phyloP scores from a whole-genome alignment of 2,888 invertebrate genomes.

The Philereme vetulata region DNA sequence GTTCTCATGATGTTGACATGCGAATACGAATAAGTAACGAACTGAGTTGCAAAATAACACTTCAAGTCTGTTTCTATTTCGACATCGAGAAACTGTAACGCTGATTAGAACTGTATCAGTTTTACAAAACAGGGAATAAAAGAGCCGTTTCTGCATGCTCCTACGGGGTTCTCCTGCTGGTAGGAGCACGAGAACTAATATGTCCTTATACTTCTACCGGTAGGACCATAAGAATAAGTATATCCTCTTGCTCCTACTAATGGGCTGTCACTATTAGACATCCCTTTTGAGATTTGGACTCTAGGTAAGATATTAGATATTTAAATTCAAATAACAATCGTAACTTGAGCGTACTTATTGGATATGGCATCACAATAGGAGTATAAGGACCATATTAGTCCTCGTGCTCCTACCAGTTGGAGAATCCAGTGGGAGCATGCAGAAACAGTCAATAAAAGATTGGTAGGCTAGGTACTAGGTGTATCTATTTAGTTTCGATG shows the following conservation, averaged over 20 bases:
- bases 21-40: slow-evolving; percentile 39
- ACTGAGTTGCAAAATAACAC: slow-evolving; percentile 37
- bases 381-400: too few relatives aligned
- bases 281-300: too few relatives aligned
- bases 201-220: too few relatives aligned
- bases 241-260: too few relatives aligned
- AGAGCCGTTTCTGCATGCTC: slow-evolving; percentile 1
- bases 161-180: too few relatives aligned
- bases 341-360: not conserved
- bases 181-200: too few relatives aligned
- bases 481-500: slow-evolving; percentile 1
- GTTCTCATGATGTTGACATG: slow-evolving; percentile 39
- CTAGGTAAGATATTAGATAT: not conserved
- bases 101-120: slow-evolving; percentile 17
- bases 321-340: not conserved
- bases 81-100: slow-evolving; percentile 35
- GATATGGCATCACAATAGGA: not conserved
- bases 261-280: too few relatives aligned
- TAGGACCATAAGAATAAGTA: too few relatives aligned
- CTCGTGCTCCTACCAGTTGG: too few relatives aligned
- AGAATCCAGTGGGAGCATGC: too few relatives aligned
- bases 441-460: too few relatives aligned
- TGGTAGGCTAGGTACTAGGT: too few relatives aligned
- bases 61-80: slow-evolving; percentile 39
- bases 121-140: slow-evolving; percentile 21